Evolutionary conservation across 2,888 invertebrate genomes (phyloP), one percentile per base, ranked within the genome.

Genomic region (Drosophila kambysellisi): DNA sequence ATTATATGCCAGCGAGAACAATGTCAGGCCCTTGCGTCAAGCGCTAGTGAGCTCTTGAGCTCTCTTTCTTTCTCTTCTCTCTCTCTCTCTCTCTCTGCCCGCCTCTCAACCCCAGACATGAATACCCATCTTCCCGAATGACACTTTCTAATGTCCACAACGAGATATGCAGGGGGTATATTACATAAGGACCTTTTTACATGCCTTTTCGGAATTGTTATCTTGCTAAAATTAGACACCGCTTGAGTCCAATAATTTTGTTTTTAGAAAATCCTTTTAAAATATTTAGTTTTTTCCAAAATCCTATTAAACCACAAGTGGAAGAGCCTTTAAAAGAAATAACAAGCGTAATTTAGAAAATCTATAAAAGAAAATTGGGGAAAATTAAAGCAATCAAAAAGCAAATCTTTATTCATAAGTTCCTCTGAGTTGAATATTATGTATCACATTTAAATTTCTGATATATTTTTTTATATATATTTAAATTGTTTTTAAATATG

Each of bases 1-100:
- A 91, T 91, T 91, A 91, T 88, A 89, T 83, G 89, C 82, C 80
- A 84, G 61, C 71, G 71, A 61, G 75, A 84, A 85, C 83, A 78
- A 77, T 81, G 84, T 83, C 71, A 68, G 68, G 76, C 83, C 72
- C 69, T 72, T 82, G 64, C 79, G 85, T 82, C 85, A 88, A 79
- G 74, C 68, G 50, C 57, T 67, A 57, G 43, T 57, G 25, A 63
- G 65, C 74, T 68, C 60, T 50, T 57, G 25, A 63, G 37, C 25
- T 20, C 33, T 9, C 4, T 9, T 20, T 37, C 37, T n/a, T 7
- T 7, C 11, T 15, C 32, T 30, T 7, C 7, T 3, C 12, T 4
- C 52, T n/a, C n/a, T 50, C 17, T 50, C 30, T 17, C 17, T 17
- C 9, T 6, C 30, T 15, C 33, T 4, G 3, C 8, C 33, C 7